Conservation (phyloP, 1,140 invertebrate genomes). For the Chrysomallon squamiferum region DNA sequence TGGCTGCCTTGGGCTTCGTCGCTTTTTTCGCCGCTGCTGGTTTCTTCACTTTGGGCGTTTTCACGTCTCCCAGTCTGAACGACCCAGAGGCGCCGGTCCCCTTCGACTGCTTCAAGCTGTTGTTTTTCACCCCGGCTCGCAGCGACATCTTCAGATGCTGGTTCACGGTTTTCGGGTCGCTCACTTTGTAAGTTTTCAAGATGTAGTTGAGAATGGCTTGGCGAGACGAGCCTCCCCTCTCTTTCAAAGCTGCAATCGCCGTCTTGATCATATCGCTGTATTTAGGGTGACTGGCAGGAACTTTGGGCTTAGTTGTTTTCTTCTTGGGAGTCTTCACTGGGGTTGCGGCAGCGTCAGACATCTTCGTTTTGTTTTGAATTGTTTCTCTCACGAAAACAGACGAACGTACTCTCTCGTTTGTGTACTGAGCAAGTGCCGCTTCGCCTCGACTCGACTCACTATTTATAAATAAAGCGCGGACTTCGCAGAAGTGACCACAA, state of each 20-base stretch:
- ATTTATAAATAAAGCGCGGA: neutral
- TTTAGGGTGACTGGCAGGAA: slow-evolving; percentile 45
- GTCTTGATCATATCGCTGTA: slow-evolving; percentile 47
- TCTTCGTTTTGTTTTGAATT: neutral
- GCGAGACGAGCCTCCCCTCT: slow-evolving; percentile 53
- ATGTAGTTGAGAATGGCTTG: slow-evolving; percentile 62
- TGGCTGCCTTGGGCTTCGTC: slow-evolving; percentile 29
- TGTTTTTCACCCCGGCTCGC: slow-evolving; percentile 43
- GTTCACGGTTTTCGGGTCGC: slow-evolving; percentile 48
- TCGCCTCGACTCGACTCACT: neutral
- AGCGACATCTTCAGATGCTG: slow-evolving; percentile 50
- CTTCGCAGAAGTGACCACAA: slow-evolving; percentile 1
- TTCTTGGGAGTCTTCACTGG: slow-evolving; percentile 27
- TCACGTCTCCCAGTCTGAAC: slow-evolving; percentile 57
- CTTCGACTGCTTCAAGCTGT: slow-evolving; percentile 52
- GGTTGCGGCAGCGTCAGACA: slow-evolving; percentile 25
- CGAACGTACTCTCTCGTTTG: neutral
- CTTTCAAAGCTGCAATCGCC: slow-evolving; percentile 42
- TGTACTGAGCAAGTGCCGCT: neutral
- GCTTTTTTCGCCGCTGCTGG: slow-evolving; percentile 24
- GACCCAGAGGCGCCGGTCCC: slow-evolving; percentile 60
- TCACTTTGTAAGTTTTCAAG: slow-evolving; percentile 57
- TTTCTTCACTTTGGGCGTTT: slow-evolving; percentile 39
- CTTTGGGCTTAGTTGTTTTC: slow-evolving; percentile 49
- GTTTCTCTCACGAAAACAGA: neutral